Evolutionary conservation across 1,140 invertebrate species (phyloP).

Genomic region (Luehdorfia chinensis): DNA sequence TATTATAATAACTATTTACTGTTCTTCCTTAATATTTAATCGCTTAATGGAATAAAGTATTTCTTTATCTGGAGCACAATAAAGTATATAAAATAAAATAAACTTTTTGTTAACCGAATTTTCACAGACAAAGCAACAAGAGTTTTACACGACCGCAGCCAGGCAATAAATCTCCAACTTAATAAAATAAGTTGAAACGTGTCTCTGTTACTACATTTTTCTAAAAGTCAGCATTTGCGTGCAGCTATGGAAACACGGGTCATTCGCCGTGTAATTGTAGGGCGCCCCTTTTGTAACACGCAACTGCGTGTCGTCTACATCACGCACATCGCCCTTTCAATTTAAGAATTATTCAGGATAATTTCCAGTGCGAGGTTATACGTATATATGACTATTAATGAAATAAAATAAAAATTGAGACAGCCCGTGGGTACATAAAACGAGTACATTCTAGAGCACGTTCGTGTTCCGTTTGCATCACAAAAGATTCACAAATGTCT

Average conservation of each 20-base stretch:
- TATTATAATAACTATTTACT: too few relatives aligned
- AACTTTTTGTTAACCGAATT: background rate
- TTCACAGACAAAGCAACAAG: conserved; percentile 1
- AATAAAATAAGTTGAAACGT: conserved; percentile 14
- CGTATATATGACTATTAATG: too few relatives aligned
- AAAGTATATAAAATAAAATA: background rate
- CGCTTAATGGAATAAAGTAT: too few relatives aligned
- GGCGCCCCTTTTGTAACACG: conserved; percentile 51
- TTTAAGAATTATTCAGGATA: conserved; percentile 15
- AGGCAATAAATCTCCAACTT: conserved; percentile 15
- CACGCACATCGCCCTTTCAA: conserved; percentile 9
- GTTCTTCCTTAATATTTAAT: too few relatives aligned
- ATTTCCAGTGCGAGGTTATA: too few relatives aligned
- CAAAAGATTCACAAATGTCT: too few relatives aligned
- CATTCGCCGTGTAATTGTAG: conserved; percentile 55
- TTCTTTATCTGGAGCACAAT: background rate
- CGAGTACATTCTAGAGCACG: too few relatives aligned
- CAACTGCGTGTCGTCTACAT: conserved; percentile 45
- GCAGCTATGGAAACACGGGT: conserved; percentile 43
- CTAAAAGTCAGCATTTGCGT: conserved; percentile 46
- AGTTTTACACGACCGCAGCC: background rate
- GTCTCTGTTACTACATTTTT: conserved; percentile 8
- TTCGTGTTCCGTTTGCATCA: too few relatives aligned
- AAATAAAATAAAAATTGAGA: too few relatives aligned
- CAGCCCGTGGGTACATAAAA: too few relatives aligned